Evolutionary conservation across 1,140 invertebrate species (phyloP), one percentile per base, ranked within the genome.

Genomic region (Melitaea cinxia): DNA sequence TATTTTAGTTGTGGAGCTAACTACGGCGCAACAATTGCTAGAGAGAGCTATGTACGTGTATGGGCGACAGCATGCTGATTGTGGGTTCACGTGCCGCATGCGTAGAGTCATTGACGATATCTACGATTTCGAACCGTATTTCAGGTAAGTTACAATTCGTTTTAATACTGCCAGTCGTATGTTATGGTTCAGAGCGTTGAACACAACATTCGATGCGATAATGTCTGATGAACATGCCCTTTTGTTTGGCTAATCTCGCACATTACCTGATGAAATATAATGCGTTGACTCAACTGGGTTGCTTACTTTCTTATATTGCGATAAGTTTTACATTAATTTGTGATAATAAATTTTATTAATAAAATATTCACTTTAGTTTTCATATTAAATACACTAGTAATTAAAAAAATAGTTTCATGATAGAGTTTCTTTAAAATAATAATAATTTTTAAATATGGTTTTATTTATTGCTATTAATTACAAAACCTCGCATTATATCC

Each of bases 91-190:
- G 64, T 90, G 88, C 59, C 79, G 88, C 33, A 73, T 84, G 28
- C 69, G 80, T 42, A 76, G 80, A 49, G 88, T 90, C 4, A 65
- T 90, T 42, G 86, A 90, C 64, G 88, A 89, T 53, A 77, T 88
- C 19, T 85, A 88, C 72, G 82, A 88, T 55, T 89, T 90, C 58
- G 72, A 90, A 72, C 88, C 86, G 21, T 89, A 90, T 79, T 75
- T 79, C 63, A 82, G 80, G 86, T 89, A 4, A 47, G 55, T 49
- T 42, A 45, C 53, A 49, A 17, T 24, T 30, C 12, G 66, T 24
- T 61, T 49, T 66, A 5, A 2, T 30, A 14, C 1, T 55, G 14
- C 33, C 60, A 67, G 63, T 57, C 39, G 24, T 54, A 39, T 77
- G 72, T 72, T 77, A 68, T 77, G 56, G 21, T 64, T 62, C 30